These are phyloP conservation scores for Coracias cyanogaster DNA, from an alignment of 2,797 vertebrate genomes.

Conservation along the genomic window DNA sequence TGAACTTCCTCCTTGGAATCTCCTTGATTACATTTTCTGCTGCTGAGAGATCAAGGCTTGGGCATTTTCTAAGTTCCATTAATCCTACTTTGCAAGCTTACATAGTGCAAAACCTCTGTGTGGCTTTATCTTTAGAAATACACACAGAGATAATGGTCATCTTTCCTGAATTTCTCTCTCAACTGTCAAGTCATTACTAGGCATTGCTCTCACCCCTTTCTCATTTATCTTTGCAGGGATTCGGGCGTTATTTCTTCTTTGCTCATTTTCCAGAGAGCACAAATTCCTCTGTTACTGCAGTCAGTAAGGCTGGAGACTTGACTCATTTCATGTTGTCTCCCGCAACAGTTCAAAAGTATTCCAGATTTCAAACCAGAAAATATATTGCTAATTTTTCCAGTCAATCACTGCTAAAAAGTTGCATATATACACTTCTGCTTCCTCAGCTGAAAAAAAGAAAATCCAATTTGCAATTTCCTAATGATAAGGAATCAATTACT, in stretches of 20 bases:
- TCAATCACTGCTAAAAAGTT: not conserved
- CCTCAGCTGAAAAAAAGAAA: not conserved
- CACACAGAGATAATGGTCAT: not conserved
- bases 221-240: not conserved
- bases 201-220: not conserved
- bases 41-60: not conserved
- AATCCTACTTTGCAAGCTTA: constrained; percentile 35
- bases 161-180: not conserved
- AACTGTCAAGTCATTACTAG: not conserved
- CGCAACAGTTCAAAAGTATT: not conserved
- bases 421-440: not conserved
- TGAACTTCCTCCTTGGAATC: not conserved
- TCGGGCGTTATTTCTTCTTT: not conserved
- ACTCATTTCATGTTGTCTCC: not conserved
- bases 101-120: not conserved
- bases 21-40: not conserved
- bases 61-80: not conserved
- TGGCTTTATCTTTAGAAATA: not conserved
- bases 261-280: not conserved
- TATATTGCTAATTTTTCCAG: not conserved
- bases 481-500: not conserved
- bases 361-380: constrained; percentile 2
- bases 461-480: not conserved
- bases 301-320: not conserved
- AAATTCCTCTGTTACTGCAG: not conserved